A percentile compares a stretch with the other conserved stretches of the same genome.
These are phyloP conservation scores for Mormyrus hasselquistii DNA, from an alignment of 2,797 vertebrate species.

Conservation along the genomic window DNA sequence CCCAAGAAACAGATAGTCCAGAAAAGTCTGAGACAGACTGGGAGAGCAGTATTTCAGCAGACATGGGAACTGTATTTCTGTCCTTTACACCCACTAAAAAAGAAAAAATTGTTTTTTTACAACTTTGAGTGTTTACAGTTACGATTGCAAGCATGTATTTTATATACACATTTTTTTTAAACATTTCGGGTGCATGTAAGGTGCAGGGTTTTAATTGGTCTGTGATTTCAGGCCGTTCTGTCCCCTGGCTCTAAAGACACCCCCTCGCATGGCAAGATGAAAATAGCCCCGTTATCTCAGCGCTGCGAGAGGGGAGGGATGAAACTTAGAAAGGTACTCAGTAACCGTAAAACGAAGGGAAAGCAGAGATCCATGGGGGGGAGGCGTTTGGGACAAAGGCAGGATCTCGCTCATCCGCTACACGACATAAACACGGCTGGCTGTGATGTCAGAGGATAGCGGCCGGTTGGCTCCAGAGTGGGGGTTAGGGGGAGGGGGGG, in stretches of 20 bases:
- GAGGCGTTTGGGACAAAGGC: not conserved
- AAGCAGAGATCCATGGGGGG: not conserved
- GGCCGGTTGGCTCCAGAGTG: not conserved
- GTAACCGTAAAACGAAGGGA: not conserved
- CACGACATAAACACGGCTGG: not conserved
- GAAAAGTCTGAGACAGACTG: not conserved
- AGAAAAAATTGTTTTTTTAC: not conserved
- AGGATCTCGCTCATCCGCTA: not conserved
- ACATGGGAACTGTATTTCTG: not conserved
- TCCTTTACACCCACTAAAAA: not conserved
- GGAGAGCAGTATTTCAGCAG: not conserved
- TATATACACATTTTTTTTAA: not conserved
- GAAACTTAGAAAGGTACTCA: slow-evolving; percentile 18
- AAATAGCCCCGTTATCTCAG: slow-evolving; percentile 37
- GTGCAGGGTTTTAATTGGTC: not conserved
- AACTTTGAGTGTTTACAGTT: not conserved
- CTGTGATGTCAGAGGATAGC: no score
- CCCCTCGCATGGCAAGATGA: slow-evolving; percentile 18
- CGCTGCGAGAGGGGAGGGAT: slow-evolving; percentile 24
- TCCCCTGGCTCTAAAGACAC: not conserved
- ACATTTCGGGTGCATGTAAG: not conserved
- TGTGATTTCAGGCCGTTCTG: not conserved
- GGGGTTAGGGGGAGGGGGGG: not conserved
- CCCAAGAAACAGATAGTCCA: not conserved
- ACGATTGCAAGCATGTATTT: not conserved